These are phyloP conservation scores for Punctoribates punctum DNA, from an alignment of 2,888 invertebrate species.

Conservation along the genomic window DNA sequence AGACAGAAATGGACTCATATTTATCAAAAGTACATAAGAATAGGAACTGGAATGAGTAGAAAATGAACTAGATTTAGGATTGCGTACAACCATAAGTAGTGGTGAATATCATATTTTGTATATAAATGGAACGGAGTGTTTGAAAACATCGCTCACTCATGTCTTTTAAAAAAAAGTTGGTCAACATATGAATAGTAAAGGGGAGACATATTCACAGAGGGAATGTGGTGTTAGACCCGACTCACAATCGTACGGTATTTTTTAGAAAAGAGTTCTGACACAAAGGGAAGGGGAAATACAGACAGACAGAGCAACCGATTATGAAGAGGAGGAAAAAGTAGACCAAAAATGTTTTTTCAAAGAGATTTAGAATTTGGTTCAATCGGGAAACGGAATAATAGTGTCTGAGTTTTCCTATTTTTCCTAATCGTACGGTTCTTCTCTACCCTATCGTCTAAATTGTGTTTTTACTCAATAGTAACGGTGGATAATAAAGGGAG, in stretches of 20 bases:
- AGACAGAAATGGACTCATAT: not conserved
- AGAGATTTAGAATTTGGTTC: slow-evolving; percentile 11
- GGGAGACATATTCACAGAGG: not conserved
- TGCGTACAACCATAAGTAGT: slow-evolving; percentile 1
- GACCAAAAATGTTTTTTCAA: not conserved
- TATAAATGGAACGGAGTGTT: not conserved
- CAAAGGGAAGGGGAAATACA: not conserved
- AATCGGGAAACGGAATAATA: not conserved
- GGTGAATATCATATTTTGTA: not conserved
- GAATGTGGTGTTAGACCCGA: not conserved
- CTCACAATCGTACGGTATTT: slow-evolving; percentile 3
- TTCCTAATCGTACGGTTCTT: slow-evolving; percentile 1
- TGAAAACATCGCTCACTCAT: not conserved
- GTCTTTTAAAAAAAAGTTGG: not conserved
- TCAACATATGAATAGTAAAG: not conserved
- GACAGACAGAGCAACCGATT: too few species aligned
- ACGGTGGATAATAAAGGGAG: slow-evolving; percentile 21
- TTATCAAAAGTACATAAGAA: too few species aligned
- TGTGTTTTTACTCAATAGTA: not conserved
- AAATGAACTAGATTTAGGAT: not conserved
- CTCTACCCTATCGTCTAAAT: slow-evolving; percentile 5
- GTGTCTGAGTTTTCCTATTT: not conserved
- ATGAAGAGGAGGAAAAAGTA: not conserved
- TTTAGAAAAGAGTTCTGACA: slow-evolving; percentile 6
- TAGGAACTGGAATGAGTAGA: too few species aligned